phyloP scores from a whole-genome alignment of 2,797 vertebrate species.

The Delichon dasypus region DNA sequence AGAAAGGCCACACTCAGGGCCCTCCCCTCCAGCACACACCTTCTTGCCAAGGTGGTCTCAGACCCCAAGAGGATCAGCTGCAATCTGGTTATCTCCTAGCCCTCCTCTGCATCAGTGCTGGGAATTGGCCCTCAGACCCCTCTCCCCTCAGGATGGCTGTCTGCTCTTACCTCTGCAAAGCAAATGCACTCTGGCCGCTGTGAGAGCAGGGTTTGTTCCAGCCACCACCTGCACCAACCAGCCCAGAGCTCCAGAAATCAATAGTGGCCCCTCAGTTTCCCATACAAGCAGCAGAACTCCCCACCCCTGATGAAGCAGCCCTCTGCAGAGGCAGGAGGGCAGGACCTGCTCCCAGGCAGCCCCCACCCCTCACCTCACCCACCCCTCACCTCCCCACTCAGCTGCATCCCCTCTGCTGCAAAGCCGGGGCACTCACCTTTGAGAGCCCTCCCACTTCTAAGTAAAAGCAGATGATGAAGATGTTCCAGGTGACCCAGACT shows the following conservation, averaged over 20 bases:
- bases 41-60: background rate
- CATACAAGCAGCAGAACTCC: fast-evolving
- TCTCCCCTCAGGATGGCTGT: background rate
- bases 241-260: background rate
- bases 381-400: background rate
- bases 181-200: background rate
- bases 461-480: conserved; percentile 94
- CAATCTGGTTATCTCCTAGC: background rate
- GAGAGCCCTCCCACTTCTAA: conserved; percentile 90
- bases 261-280: background rate
- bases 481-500: conserved; percentile 92
- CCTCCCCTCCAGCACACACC: background rate
- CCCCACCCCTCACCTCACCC: background rate
- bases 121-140: background rate
- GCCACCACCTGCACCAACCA: background rate
- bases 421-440: conserved; percentile 75
- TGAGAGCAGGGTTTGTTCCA: background rate
- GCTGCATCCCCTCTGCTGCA: background rate
- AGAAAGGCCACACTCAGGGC: fast-evolving
- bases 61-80: background rate
- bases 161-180: background rate
- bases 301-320: background rate
- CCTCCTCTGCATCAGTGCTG: background rate
- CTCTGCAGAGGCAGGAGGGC: fast-evolving
- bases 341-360: background rate